Conservation (phyloP, 2,113 vertebrate species). For the Rhipidura dahli region DNA sequence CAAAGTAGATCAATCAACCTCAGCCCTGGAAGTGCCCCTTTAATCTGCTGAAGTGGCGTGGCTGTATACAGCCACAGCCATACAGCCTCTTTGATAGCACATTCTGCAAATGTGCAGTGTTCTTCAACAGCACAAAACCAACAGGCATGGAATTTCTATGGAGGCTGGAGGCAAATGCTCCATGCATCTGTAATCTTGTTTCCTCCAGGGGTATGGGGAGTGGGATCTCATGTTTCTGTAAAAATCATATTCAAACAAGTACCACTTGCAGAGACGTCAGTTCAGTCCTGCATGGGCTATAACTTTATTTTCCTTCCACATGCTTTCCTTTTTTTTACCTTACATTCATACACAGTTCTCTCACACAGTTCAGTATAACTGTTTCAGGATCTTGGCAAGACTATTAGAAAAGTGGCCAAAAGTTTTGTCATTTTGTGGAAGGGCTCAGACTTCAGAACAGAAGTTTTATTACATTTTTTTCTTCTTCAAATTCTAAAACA, state of each 20-base stretch:
- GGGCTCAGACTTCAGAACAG: background rate
- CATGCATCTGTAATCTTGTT: background rate
- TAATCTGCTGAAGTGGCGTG: background rate
- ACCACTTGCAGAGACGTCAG: background rate
- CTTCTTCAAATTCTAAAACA: background rate
- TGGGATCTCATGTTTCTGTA: background rate
- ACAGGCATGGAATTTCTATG: background rate
- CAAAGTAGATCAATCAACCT: constrained; percentile 47
- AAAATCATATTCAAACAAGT: background rate
- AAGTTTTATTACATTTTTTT: background rate
- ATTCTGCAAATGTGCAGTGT: background rate
- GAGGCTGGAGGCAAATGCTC: background rate
- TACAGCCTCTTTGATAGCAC: background rate
- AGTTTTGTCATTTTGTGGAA: background rate
- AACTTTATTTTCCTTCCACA: background rate
- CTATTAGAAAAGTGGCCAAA: background rate
- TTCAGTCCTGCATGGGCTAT: background rate
- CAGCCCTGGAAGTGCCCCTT: background rate
- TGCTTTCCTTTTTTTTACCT: background rate
- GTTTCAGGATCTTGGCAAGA: background rate
- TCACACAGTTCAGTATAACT: background rate
- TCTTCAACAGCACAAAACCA: background rate
- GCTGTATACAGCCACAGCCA: background rate
- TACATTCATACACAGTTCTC: background rate
- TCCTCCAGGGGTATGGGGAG: background rate